These are phyloP conservation scores for Heliothis peltigera DNA, from an alignment of 2,888 invertebrate species.

Conservation along the genomic window DNA sequence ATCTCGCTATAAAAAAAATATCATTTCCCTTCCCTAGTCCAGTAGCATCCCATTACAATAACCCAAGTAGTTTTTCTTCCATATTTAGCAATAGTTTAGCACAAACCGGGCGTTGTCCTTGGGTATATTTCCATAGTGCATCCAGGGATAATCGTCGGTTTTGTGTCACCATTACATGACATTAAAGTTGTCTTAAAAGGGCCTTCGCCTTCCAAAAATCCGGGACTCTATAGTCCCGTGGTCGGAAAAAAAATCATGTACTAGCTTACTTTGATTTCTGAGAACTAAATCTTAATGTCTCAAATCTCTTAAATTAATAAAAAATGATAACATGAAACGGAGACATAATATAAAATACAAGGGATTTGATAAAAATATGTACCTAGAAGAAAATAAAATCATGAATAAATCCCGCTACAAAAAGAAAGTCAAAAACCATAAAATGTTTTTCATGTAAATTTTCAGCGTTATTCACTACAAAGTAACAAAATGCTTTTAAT, in stretches of 20 bases:
- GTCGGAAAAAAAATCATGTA: background rate
- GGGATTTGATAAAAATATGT: too few species aligned
- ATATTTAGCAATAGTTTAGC: too few species aligned
- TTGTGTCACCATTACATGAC: too few species aligned
- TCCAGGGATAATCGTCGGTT: too few species aligned
- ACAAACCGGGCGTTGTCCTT: too few species aligned
- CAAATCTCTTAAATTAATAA: background rate
- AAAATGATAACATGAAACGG: background rate
- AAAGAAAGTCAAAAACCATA: background rate
- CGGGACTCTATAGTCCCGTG: too few species aligned
- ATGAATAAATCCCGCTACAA: background rate
- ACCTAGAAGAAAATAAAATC: background rate
- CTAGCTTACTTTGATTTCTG: background rate
- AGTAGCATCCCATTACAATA: too few species aligned
- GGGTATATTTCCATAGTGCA: too few species aligned
- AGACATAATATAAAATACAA: background rate
- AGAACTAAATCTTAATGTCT: background rate
- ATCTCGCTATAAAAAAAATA: background rate
- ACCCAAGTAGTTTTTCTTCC: too few species aligned
- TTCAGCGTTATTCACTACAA: background rate
- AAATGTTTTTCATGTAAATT: background rate
- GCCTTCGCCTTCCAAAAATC: too few species aligned
- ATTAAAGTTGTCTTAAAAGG: too few species aligned
- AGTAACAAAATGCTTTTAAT: conserved; percentile 14
- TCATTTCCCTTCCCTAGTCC: too few species aligned